phyloP scores from a whole-genome alignment of 2,113 vertebrate genomes.

The Arothron firmamentum region DNA sequence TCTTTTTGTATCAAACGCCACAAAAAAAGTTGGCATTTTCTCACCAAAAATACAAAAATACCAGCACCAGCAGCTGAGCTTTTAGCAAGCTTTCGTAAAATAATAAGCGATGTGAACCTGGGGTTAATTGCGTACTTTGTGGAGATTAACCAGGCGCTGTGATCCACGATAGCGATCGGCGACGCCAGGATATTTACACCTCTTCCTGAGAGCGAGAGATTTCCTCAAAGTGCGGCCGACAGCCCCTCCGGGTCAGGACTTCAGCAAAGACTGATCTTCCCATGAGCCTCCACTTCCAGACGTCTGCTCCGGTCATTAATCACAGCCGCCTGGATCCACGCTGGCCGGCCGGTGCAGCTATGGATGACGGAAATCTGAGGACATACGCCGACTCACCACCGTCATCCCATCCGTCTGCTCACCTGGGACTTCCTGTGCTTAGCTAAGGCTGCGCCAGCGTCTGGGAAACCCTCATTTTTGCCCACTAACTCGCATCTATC shows the following conservation, averaged over 20 bases:
- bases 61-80: constrained; percentile 10
- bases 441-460: constrained; percentile 11
- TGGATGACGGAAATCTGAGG: neutral
- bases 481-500: constrained; percentile 22
- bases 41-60: constrained; percentile 1
- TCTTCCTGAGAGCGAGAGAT: constrained; percentile 52
- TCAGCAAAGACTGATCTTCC: constrained; percentile 47
- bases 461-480: neutral
- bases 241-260: constrained; percentile 18
- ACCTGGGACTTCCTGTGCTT: too few species aligned
- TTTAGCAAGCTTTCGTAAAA: constrained; percentile 51
- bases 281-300: constrained; percentile 33
- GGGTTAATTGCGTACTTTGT: constrained; percentile 69
- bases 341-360: neutral
- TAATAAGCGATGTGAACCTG: constrained; percentile 68
- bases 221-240: constrained; percentile 30
- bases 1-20: too few species aligned
- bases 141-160: constrained; percentile 61
- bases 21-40: neutral
- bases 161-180: constrained; percentile 62
- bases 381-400: too few species aligned
- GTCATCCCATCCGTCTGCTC: too few species aligned
- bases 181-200: constrained; percentile 55
- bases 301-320: constrained; percentile 27
- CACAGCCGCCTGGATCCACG: neutral